Percentiles rank a stretch among this genome's conserved stretches.
Evolutionary conservation across 2,888 invertebrate genomes (phyloP).

Genomic region (Neoscelio sp.): DNA sequence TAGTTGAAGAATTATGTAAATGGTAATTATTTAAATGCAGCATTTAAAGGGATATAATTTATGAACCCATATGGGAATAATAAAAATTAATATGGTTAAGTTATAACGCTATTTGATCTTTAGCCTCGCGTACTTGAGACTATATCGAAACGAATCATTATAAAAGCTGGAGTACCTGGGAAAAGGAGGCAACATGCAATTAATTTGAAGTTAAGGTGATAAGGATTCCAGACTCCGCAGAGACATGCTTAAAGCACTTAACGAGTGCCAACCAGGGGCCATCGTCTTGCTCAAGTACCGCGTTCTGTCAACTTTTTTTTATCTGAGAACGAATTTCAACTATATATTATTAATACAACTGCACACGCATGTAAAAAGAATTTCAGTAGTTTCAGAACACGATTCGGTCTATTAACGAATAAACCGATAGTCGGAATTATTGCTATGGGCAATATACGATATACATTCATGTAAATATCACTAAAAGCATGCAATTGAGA

Average conservation of each 20-base stretch:
- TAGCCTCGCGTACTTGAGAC: slow-evolving; percentile 10
- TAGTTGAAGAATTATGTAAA: too few relatives aligned
- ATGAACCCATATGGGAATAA: slow-evolving; percentile 4
- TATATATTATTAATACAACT: slow-evolving; percentile 23
- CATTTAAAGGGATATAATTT: too few relatives aligned
- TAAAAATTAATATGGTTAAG: slow-evolving; percentile 33
- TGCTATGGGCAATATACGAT: background rate
- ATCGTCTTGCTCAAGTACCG: slow-evolving; percentile 43
- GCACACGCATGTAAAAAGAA: slow-evolving; percentile 10
- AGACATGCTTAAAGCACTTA: slow-evolving; percentile 44
- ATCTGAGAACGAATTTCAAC: slow-evolving; percentile 45
- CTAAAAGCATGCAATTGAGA: slow-evolving; percentile 25
- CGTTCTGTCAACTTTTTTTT: slow-evolving; percentile 51
- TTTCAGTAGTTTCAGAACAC: background rate
- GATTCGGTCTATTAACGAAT: slow-evolving; percentile 34
- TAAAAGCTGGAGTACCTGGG: slow-evolving; percentile 53
- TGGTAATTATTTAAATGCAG: too few relatives aligned
- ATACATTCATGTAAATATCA: slow-evolving; percentile 13
- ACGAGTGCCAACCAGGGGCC: slow-evolving; percentile 48
- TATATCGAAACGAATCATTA: slow-evolving; percentile 34
- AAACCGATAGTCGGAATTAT: slow-evolving; percentile 11
- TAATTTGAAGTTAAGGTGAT: slow-evolving; percentile 54
- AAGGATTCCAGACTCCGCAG: slow-evolving; percentile 49
- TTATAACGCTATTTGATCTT: slow-evolving; percentile 18
- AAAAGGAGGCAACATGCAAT: slow-evolving; percentile 53